These are phyloP conservation scores for Hemithea aestivaria DNA, from an alignment of 2,888 invertebrate genomes.

Conservation along the genomic window DNA sequence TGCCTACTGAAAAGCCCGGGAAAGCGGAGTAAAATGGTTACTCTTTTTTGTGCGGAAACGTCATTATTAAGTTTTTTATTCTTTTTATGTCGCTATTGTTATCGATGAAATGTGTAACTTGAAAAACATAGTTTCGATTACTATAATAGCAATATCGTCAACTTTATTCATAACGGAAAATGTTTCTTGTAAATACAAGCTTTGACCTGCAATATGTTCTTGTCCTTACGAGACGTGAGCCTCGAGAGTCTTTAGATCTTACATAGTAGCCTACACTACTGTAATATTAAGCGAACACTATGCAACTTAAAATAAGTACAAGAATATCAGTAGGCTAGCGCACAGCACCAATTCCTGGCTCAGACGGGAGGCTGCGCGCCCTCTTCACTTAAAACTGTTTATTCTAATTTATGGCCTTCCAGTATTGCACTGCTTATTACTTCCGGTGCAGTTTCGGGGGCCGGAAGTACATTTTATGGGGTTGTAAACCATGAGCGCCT, in stretches of 20 bases:
- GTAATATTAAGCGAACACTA: no score
- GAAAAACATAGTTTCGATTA: no score
- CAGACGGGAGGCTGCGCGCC: constrained; percentile 40
- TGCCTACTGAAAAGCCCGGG: constrained; percentile 53
- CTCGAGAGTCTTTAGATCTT: no score
- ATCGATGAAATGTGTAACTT: no score
- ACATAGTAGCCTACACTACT: no score
- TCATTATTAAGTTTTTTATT: constrained; percentile 10
- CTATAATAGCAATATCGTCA: no score
- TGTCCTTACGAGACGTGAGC: no score
- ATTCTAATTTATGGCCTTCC: constrained; percentile 69
- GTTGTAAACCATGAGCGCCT: constrained; percentile 73
- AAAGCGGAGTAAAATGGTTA: constrained; percentile 38
- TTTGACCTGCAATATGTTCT: no score
- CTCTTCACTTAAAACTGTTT: constrained; percentile 68
- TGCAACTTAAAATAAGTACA: constrained; percentile 1
- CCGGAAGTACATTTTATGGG: constrained; percentile 70
- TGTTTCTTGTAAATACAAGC: no score
- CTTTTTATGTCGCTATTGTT: background rate
- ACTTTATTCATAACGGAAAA: no score
- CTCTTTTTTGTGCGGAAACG: constrained; percentile 16
- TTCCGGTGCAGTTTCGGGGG: constrained; percentile 69
- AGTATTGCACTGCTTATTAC: constrained; percentile 76
- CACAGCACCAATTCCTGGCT: constrained; percentile 23
- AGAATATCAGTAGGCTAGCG: constrained; percentile 14